phyloP scores from a whole-genome alignment of 2,888 invertebrate species.

The Pollenia amentaria region DNA sequence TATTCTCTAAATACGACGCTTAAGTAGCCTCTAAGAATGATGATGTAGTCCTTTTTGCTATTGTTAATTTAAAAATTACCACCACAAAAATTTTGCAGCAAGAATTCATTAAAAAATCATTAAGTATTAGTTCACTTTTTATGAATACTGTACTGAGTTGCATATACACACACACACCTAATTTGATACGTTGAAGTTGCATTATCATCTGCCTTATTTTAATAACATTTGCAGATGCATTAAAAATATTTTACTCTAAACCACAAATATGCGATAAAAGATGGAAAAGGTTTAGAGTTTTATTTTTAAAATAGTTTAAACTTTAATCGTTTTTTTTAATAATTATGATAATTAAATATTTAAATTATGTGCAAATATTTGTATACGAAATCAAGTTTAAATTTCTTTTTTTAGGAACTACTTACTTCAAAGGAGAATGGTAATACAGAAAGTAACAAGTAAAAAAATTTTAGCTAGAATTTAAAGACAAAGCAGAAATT shows the following conservation, averaged over 20 bases:
- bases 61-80: background rate
- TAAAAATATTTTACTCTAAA: slow-evolving; percentile 22
- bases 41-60: no score
- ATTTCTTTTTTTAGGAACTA: no score
- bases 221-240: slow-evolving; percentile 24
- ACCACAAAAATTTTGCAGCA: background rate
- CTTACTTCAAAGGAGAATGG: no score
- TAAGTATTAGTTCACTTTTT: background rate
- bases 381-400: no score
- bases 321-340: no score
- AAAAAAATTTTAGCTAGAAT: no score
- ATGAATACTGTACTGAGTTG: background rate
- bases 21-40: no score
- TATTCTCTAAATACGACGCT: no score
- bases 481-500: no score
- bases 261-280: slow-evolving; percentile 55
- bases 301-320: background rate
- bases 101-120: background rate
- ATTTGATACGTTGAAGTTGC: background rate
- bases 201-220: slow-evolving; percentile 43
- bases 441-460: no score
- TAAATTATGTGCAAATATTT: no score
- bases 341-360: no score
- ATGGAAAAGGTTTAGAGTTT: background rate
- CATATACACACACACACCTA: background rate